A percentile compares a stretch with the other conserved stretches of the same genome.
Conservation (phyloP, 2,113 vertebrate species). For the Gallinago undulata region DNA sequence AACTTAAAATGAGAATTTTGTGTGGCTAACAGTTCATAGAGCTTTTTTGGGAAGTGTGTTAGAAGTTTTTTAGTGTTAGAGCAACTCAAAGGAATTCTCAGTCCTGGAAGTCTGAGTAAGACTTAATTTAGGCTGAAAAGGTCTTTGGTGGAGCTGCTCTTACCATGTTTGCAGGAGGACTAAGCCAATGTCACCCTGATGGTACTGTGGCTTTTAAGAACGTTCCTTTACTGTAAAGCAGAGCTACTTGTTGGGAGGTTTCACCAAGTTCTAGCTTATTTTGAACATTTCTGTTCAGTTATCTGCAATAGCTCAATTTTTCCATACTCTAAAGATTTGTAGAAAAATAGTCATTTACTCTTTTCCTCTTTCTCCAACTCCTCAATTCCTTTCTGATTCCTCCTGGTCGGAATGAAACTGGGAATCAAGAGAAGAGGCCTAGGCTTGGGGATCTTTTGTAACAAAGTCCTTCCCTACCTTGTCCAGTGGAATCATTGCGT, state of each 20-base stretch:
- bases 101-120: neutral
- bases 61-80: neutral
- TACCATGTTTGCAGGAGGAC: neutral
- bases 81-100: neutral
- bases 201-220: neutral
- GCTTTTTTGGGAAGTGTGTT: neutral
- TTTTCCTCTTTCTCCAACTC: neutral
- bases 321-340: neutral
- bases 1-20: neutral
- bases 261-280: neutral
- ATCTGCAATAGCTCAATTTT: fast-evolving
- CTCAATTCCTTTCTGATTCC: neutral
- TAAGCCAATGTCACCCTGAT: neutral
- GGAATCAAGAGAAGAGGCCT: neutral
- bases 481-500: neutral
- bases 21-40: neutral
- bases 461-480: neutral
- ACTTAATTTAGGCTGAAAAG: neutral
- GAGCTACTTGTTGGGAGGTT: neutral
- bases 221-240: neutral
- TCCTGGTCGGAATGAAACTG: neutral
- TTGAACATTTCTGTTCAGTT: neutral
- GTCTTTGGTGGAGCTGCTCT: neutral
- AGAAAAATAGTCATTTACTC: neutral
- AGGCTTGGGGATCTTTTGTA: neutral